These are phyloP conservation scores for Drosophila mulleri DNA, from an alignment of 2,888 invertebrate species.

Conservation along the genomic window DNA sequence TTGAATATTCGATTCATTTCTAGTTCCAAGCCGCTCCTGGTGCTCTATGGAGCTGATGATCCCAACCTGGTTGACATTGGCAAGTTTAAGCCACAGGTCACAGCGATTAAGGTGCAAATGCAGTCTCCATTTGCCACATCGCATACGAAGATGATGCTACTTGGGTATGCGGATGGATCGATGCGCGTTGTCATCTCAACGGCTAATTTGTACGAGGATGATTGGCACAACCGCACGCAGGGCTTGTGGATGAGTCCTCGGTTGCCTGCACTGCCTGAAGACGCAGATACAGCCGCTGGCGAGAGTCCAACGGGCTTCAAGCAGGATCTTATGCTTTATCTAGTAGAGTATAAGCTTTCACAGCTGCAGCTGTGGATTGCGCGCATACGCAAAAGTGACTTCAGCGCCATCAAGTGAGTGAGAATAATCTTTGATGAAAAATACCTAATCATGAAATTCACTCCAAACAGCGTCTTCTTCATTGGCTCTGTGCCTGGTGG, in stretches of 20 bases:
- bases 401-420: constrained; percentile 91
- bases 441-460: not conserved
- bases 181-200: constrained; percentile 95
- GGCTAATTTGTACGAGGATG: constrained; percentile 95
- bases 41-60: constrained; percentile 92
- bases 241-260: constrained; percentile 96
- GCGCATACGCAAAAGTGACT: constrained; percentile 91
- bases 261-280: constrained; percentile 88
- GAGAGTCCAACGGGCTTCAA: constrained; percentile 95
- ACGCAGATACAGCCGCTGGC: constrained; percentile 87
- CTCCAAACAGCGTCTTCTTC: constrained; percentile 90
- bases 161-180: constrained; percentile 92
- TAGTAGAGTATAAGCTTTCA: constrained; percentile 90
- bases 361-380: constrained; percentile 90
- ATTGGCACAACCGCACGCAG: constrained; percentile 98
- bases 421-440: not conserved
- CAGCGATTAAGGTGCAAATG: constrained; percentile 89
- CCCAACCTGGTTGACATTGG: constrained; percentile 87
- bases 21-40: constrained; percentile 89
- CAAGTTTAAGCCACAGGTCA: constrained; percentile 88
- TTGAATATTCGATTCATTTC: not conserved
- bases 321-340: constrained; percentile 90
- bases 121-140: constrained; percentile 93
- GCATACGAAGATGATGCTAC: constrained; percentile 96
- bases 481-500: constrained; percentile 94